These are phyloP conservation scores for Amphipyra berbera DNA, from an alignment of 2,888 invertebrate genomes.

Conservation along the genomic window DNA sequence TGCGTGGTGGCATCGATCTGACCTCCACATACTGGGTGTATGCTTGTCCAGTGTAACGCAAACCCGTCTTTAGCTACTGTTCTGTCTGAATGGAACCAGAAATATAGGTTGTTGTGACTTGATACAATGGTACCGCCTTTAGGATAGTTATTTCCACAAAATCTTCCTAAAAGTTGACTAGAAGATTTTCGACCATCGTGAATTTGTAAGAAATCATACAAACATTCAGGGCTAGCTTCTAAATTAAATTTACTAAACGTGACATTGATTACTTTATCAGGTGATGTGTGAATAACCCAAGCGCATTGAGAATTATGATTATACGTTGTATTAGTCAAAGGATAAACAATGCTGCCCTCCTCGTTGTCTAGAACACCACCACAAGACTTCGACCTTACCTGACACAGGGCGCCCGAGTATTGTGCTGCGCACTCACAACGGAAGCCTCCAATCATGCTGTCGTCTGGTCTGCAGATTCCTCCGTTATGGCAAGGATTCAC, in stretches of 20 bases:
- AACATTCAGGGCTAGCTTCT: slow-evolving; percentile 91
- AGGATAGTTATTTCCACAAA: slow-evolving; percentile 93
- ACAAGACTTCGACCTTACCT: slow-evolving; percentile 83
- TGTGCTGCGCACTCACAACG: slow-evolving; percentile 92
- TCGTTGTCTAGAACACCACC: slow-evolving; percentile 81
- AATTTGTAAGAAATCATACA: slow-evolving; percentile 93
- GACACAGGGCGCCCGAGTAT: slow-evolving; percentile 92
- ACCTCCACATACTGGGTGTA: slow-evolving; percentile 93
- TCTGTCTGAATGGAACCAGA: slow-evolving; percentile 95
- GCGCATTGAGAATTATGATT: slow-evolving; percentile 93
- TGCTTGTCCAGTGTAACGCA: slow-evolving; percentile 94
- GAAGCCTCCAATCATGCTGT: slow-evolving; percentile 69
- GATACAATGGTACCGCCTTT: slow-evolving; percentile 93
- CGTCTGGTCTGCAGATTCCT: slow-evolving; percentile 91
- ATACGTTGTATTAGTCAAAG: slow-evolving; percentile 88
- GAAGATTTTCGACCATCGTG: slow-evolving; percentile 95
- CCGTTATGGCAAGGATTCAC: slow-evolving; percentile 95
- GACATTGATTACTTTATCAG: slow-evolving; percentile 93
- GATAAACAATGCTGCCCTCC: slow-evolving; percentile 92
- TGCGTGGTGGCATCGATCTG: slow-evolving; percentile 89
- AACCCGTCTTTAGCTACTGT: slow-evolving; percentile 92
- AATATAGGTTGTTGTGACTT: slow-evolving; percentile 93
- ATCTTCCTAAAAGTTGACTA: slow-evolving; percentile 93
- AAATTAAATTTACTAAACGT: slow-evolving; percentile 94
- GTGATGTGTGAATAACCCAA: slow-evolving; percentile 93